Percentiles rank a stretch among this genome's conserved stretches.
phyloP scores from a whole-genome alignment of 2,797 vertebrate species.

The Anguilla marmorata region DNA sequence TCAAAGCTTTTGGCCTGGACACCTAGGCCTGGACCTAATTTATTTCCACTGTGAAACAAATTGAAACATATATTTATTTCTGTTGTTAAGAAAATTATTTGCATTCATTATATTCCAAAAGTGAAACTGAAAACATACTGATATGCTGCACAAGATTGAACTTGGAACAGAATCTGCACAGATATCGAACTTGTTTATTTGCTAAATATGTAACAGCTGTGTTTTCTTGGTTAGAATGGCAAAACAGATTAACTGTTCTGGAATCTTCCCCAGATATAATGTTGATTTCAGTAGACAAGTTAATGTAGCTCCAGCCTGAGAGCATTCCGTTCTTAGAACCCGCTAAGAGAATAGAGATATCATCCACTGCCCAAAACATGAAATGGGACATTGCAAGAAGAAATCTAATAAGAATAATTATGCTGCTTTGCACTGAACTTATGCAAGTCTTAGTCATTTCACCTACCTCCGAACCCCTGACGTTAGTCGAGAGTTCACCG shows the following conservation, averaged over 20 bases:
- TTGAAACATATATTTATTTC: too few relatives aligned
- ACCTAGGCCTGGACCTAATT: too few relatives aligned
- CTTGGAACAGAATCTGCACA: neutral
- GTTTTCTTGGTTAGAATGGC: neutral
- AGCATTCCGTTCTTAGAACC: neutral
- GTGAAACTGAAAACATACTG: neutral
- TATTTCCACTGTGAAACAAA: too few relatives aligned
- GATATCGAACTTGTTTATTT: neutral
- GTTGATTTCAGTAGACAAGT: neutral
- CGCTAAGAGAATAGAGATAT: neutral
- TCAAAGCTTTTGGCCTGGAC: too few relatives aligned
- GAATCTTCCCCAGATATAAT: neutral
- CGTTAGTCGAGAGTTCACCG: too few relatives aligned
- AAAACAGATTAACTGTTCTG: too few relatives aligned
- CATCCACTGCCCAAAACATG: neutral
- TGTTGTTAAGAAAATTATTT: too few relatives aligned
- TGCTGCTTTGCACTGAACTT: neutral
- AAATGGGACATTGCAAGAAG: neutral
- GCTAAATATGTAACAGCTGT: neutral
- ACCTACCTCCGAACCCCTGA: too few relatives aligned
- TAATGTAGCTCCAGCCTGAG: neutral
- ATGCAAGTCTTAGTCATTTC: neutral
- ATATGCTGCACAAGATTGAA: neutral
- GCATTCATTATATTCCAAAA: too few relatives aligned
- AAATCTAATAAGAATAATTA: neutral